These are phyloP conservation scores for Alentia gelatinosa DNA, from an alignment of 2,888 invertebrate species.

Conservation along the genomic window DNA sequence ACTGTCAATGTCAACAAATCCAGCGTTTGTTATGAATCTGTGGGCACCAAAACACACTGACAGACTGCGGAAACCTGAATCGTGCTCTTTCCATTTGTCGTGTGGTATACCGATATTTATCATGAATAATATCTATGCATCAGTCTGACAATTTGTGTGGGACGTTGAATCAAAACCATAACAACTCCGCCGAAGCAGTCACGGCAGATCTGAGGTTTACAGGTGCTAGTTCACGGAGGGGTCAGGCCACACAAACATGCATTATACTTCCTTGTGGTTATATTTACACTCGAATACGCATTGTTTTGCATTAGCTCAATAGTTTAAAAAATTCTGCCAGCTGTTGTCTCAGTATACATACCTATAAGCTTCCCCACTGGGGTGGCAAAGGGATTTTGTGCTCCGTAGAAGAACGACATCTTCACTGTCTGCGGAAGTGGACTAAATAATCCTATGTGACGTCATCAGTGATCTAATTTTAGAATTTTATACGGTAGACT, in stretches of 20 bases:
- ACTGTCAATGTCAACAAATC: too few relatives aligned
- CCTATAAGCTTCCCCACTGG: conserved; percentile 74
- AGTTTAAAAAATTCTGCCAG: too few relatives aligned
- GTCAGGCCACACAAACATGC: background rate
- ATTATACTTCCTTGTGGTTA: background rate
- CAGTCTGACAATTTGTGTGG: too few relatives aligned
- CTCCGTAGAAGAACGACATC: conserved; percentile 74
- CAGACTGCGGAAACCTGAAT: too few relatives aligned
- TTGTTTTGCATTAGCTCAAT: too few relatives aligned
- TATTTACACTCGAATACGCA: background rate
- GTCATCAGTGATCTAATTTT: conserved; percentile 45
- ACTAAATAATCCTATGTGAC: conserved; percentile 48
- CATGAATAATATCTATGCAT: too few relatives aligned
- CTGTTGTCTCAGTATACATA: background rate
- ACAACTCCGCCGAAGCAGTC: too few relatives aligned
- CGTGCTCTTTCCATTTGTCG: too few relatives aligned
- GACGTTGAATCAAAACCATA: too few relatives aligned
- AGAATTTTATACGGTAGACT: background rate
- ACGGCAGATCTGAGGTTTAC: background rate
- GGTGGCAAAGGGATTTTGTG: conserved; percentile 78
- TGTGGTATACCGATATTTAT: too few relatives aligned
- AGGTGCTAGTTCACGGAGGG: conserved; percentile 17
- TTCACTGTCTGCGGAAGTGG: conserved; percentile 63
- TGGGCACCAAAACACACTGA: too few relatives aligned
- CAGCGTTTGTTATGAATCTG: too few relatives aligned